Percentiles rank a stretch among this genome's conserved stretches.
Conservation (phyloP, 2,113 vertebrate genomes). For the Pholis gunnellus region DNA sequence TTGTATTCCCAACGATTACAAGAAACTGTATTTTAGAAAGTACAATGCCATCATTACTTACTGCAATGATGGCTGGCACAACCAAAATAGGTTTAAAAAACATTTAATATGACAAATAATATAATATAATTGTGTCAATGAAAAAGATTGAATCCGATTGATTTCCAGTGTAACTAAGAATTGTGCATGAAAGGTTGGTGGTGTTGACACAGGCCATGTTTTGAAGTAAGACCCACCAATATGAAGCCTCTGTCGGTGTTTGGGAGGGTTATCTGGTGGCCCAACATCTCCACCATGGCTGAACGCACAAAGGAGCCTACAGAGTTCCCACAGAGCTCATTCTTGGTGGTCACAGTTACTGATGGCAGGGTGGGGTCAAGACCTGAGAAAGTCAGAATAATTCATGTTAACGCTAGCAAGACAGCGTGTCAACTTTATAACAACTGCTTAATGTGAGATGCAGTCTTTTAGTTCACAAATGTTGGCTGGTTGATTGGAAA, state of each 20-base stretch:
- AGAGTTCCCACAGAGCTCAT: constrained; percentile 39
- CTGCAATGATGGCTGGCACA: background rate
- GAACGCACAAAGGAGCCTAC: constrained; percentile 42
- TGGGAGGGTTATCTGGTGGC: constrained; percentile 15
- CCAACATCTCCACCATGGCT: constrained; percentile 19
- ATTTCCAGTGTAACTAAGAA: background rate
- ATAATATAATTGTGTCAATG: background rate
- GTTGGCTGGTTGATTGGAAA: too few relatives aligned
- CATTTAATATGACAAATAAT: too few relatives aligned
- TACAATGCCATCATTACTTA: background rate
- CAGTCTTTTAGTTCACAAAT: background rate
- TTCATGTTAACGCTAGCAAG: background rate
- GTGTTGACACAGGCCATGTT: background rate
- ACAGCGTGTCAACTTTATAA: background rate
- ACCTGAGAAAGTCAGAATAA: constrained; percentile 11
- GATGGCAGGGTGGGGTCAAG: constrained; percentile 21
- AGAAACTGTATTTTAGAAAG: too few relatives aligned
- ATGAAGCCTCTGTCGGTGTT: background rate
- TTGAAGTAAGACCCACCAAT: constrained; percentile 22
- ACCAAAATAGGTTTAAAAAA: background rate
- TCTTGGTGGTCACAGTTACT: constrained; percentile 35
- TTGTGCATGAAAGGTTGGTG: background rate
- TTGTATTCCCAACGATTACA: background rate
- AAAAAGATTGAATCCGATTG: background rate
- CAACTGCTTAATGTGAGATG: background rate